A percentile compares a stretch with the other conserved stretches of the same genome.
Conservation (phyloP, 1,140 invertebrate genomes). For the Scaptomyza montana region DNA sequence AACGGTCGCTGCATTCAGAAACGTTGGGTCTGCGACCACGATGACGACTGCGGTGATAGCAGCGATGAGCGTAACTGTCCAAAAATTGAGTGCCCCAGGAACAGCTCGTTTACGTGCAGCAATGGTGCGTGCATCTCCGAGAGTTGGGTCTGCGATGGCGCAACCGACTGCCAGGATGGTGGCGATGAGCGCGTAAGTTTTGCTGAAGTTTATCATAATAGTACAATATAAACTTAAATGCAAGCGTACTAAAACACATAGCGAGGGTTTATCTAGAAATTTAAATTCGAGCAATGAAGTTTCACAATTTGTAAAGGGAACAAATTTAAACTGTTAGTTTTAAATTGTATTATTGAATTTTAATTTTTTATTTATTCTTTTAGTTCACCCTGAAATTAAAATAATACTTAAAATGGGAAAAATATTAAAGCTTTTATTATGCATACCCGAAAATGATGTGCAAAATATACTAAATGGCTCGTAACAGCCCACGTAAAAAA, state of each 20-base stretch:
- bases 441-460: too few species aligned
- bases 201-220: background rate
- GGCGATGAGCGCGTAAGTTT: slow-evolving; percentile 89
- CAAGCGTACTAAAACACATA: background rate
- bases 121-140: slow-evolving; percentile 88
- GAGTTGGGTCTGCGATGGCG: slow-evolving; percentile 93
- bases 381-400: too few species aligned
- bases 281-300: too few species aligned
- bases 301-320: too few species aligned
- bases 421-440: too few species aligned
- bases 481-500: background rate
- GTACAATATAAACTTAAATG: slow-evolving; percentile 16
- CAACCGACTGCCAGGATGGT: slow-evolving; percentile 91
- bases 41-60: slow-evolving; percentile 93
- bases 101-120: slow-evolving; percentile 87
- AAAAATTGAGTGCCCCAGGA: slow-evolving; percentile 86
- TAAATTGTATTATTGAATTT: too few species aligned
- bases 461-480: too few species aligned
- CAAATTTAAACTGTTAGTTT: too few species aligned
- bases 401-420: too few species aligned
- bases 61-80: slow-evolving; percentile 91
- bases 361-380: too few species aligned
- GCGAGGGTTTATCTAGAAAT: background rate
- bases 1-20: slow-evolving; percentile 95
- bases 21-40: slow-evolving; percentile 93